These are phyloP conservation scores for Cossypha dichroa DNA, from an alignment of 2,797 vertebrate genomes.

Conservation along the genomic window DNA sequence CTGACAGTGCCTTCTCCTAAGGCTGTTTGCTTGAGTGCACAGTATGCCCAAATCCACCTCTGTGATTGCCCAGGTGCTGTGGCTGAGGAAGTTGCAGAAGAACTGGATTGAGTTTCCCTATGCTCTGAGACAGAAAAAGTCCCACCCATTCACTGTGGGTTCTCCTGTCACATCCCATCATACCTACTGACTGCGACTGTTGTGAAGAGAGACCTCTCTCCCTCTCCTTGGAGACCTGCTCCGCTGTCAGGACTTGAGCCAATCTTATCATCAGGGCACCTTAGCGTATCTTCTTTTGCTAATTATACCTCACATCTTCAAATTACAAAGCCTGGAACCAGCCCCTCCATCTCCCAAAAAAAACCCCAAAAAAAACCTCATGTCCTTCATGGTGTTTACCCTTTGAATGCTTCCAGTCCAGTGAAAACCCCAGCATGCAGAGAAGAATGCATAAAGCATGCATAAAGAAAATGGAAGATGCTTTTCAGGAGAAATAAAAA, in stretches of 20 bases:
- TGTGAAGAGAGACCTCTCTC: neutral
- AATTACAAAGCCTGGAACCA: neutral
- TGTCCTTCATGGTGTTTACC: neutral
- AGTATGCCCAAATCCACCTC: neutral
- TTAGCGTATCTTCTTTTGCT: neutral
- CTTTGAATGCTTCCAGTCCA: neutral
- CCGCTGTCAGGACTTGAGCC: neutral
- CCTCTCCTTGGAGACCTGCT: neutral
- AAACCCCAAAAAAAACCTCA: neutral
- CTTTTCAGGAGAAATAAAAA: constrained; percentile 2
- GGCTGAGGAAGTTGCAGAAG: neutral
- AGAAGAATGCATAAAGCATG: neutral
- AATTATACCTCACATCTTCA: neutral
- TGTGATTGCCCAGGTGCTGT: neutral
- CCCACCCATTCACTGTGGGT: rapidly evolving
- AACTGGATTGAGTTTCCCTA: neutral
- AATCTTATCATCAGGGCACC: neutral
- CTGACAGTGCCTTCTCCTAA: neutral
- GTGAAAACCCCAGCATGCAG: neutral
- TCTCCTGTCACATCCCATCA: neutral
- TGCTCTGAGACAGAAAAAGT: neutral
- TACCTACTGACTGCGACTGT: neutral
- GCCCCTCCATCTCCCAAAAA: neutral
- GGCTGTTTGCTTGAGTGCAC: neutral
- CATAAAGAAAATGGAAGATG: neutral